Percentiles rank a stretch among this genome's conserved stretches.
Evolutionary conservation across 2,113 vertebrate genomes (phyloP).

Genomic region (Mugil cephalus): DNA sequence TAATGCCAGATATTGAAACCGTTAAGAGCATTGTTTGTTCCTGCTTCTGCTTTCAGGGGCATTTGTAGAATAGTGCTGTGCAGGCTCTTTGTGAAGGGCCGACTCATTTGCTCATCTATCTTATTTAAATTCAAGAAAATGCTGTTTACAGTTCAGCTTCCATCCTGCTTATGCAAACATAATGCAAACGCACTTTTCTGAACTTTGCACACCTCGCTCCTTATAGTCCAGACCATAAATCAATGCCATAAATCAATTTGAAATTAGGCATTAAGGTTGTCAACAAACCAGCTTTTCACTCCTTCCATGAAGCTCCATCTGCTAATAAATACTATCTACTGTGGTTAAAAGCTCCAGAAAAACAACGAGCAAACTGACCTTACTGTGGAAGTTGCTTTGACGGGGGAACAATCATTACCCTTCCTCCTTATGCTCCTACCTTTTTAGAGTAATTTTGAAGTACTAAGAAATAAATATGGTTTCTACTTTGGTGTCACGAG

Average conservation of each 20-base stretch:
- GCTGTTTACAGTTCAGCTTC: constrained; percentile 47
- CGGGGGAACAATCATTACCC: background rate
- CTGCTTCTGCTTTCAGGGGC: constrained; percentile 34
- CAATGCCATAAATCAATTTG: background rate
- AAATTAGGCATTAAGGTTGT: background rate
- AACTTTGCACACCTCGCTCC: constrained; percentile 6
- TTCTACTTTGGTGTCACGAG: too few species aligned
- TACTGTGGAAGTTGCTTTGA: background rate
- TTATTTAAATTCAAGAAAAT: constrained; percentile 68
- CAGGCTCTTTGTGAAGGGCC: constrained; percentile 70
- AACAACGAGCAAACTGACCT: background rate
- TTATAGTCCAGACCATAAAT: background rate
- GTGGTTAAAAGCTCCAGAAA: constrained; percentile 1
- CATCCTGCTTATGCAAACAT: constrained; percentile 47
- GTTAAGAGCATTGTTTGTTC: constrained; percentile 48
- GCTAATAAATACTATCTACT: background rate
- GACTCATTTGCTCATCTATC: constrained; percentile 69
- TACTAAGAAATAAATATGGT: too few species aligned
- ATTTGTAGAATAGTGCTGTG: constrained; percentile 70
- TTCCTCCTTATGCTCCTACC: too few species aligned
- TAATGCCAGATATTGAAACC: constrained; percentile 49
- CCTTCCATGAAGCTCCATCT: constrained; percentile 17
- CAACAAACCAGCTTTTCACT: too few species aligned
- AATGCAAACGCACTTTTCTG: constrained; percentile 31
- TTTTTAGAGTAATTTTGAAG: too few species aligned